These are phyloP conservation scores for Antennarius striatus DNA, from an alignment of 2,113 vertebrate genomes.

Conservation along the genomic window DNA sequence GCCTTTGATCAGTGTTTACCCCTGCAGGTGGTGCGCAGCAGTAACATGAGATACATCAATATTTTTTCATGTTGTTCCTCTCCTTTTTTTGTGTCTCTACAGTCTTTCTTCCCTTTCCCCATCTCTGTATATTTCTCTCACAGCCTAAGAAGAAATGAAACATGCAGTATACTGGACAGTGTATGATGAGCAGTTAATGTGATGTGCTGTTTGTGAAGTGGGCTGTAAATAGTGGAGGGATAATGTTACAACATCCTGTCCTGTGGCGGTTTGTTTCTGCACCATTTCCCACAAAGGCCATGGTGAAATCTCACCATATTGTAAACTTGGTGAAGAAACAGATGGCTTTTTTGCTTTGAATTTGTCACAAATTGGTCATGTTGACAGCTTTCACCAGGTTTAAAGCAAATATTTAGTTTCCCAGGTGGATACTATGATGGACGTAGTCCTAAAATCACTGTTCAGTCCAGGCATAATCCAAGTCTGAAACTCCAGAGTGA, in stretches of 20 bases:
- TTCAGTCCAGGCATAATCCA: not conserved
- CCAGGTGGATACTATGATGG: not conserved
- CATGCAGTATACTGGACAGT: not conserved
- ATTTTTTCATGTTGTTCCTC: constrained; percentile 33
- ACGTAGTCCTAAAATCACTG: not conserved
- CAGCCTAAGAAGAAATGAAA: constrained; percentile 6
- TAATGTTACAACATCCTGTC: constrained; percentile 54
- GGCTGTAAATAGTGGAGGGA: constrained; percentile 45
- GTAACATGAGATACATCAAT: constrained; percentile 45
- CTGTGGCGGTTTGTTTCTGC: constrained; percentile 43
- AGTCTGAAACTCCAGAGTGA: not conserved
- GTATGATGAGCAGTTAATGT: constrained; percentile 21
- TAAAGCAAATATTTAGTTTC: not conserved
- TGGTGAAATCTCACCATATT: constrained; percentile 36
- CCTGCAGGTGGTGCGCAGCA: constrained; percentile 61
- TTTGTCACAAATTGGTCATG: constrained; percentile 2
- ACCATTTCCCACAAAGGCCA: constrained; percentile 27
- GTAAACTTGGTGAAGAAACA: constrained; percentile 28
- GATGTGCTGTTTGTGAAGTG: constrained; percentile 36
- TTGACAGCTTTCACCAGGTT: not conserved
- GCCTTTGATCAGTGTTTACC: constrained; percentile 71
- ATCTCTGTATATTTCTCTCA: not conserved
- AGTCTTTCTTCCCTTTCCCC: not conserved
- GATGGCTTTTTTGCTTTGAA: constrained; percentile 23
- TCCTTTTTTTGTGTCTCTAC: not conserved